These are phyloP conservation scores for Drosophila repletoides DNA, from an alignment of 1,140 invertebrate genomes.

Conservation along the genomic window DNA sequence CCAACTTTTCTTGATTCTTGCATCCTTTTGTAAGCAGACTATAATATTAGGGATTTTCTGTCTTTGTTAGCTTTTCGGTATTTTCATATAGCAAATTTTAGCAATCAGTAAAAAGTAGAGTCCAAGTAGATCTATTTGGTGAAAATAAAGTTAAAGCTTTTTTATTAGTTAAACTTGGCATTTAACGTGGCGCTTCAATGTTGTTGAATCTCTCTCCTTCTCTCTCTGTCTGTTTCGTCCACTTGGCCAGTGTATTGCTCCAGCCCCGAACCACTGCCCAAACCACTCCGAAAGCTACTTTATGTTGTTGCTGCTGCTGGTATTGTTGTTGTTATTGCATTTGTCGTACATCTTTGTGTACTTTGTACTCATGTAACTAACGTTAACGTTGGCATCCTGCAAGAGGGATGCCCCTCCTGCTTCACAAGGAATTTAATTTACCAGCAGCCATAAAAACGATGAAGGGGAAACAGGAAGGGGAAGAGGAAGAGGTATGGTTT, in stretches of 20 bases:
- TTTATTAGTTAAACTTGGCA: slow-evolving; percentile 62
- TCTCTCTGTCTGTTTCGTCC: slow-evolving; percentile 3
- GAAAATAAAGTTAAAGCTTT: slow-evolving; percentile 55
- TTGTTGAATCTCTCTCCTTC: slow-evolving; percentile 22
- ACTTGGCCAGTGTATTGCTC: slow-evolving; percentile 26
- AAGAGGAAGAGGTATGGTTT: too few relatives aligned
- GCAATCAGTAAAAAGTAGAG: neutral
- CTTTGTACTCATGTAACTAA: slow-evolving; percentile 62
- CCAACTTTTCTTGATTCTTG: too few relatives aligned
- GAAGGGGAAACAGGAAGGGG: neutral
- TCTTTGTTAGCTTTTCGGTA: too few relatives aligned
- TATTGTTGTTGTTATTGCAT: slow-evolving; percentile 50
- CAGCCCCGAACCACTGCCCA: neutral
- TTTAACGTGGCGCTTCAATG: slow-evolving; percentile 26
- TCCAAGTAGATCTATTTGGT: neutral
- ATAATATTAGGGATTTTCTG: too few relatives aligned
- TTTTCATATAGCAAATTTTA: too few relatives aligned
- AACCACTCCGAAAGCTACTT: neutral
- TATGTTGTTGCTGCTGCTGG: slow-evolving; percentile 1
- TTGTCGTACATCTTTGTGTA: slow-evolving; percentile 72
- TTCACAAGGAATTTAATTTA: slow-evolving; percentile 65
- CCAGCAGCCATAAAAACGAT: slow-evolving; percentile 41
- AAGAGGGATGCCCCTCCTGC: neutral
- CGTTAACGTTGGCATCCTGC: slow-evolving; percentile 35
- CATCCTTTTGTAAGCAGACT: too few relatives aligned